phyloP scores from a whole-genome alignment of 2,113 vertebrate species.

The Semnornis frantzii region DNA sequence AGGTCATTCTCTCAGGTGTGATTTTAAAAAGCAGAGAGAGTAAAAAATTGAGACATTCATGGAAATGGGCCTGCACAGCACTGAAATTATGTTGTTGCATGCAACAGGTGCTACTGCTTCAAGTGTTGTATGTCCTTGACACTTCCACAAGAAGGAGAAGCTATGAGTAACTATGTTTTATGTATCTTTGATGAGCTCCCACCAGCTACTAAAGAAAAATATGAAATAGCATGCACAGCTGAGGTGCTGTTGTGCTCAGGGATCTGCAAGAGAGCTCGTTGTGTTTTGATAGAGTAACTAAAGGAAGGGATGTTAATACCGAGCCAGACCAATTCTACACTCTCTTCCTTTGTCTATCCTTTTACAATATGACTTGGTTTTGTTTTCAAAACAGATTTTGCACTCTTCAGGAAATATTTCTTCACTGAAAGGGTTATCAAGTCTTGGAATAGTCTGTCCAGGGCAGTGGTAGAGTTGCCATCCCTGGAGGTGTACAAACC shows the following conservation, averaged over 20 bases:
- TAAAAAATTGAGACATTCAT: background rate
- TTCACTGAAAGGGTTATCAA: too few species aligned
- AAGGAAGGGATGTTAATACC: background rate
- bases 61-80: background rate
- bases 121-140: background rate
- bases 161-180: background rate
- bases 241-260: background rate
- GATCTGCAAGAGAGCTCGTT: background rate
- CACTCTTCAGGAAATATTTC: background rate
- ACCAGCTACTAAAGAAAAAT: background rate
- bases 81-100: background rate
- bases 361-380: background rate
- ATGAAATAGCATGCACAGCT: background rate
- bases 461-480: too few species aligned
- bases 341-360: background rate
- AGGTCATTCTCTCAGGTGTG: background rate
- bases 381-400: background rate
- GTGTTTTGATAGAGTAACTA: background rate
- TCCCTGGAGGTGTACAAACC: too few species aligned
- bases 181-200: background rate
- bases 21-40: background rate
- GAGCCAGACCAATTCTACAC: background rate
- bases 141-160: background rate
- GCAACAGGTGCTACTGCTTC: conserved; percentile 32
- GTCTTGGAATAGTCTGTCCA: too few species aligned